Conservation (phyloP, 2,113 vertebrate species). For the Xiphophorus maculatus region DNA sequence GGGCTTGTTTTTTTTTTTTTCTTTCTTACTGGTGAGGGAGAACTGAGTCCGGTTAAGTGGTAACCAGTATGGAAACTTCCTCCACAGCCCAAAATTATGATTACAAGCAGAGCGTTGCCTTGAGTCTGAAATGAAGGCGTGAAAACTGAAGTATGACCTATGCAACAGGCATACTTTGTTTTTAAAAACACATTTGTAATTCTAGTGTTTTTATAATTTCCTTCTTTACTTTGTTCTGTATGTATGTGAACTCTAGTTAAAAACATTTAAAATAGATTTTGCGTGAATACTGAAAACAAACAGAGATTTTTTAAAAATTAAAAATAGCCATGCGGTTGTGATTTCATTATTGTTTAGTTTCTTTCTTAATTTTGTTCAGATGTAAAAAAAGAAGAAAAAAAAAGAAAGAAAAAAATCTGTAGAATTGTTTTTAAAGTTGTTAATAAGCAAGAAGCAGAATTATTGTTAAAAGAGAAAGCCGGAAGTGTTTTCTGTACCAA, state of each 20-base stretch:
- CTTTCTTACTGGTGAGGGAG: slow-evolving; percentile 74
- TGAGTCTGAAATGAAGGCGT: slow-evolving; percentile 52
- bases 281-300: neutral
- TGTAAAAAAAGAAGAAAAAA: neutral
- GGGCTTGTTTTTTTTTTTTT: neutral
- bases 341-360: too few relatives aligned
- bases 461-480: too few relatives aligned
- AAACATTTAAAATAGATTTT: neutral
- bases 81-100: slow-evolving; percentile 76
- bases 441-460: too few relatives aligned
- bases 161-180: neutral
- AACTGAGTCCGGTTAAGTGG: slow-evolving; percentile 72
- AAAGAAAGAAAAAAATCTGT: too few relatives aligned
- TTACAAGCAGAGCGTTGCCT: slow-evolving; percentile 72
- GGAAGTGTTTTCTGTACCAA: too few relatives aligned
- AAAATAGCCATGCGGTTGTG: too few relatives aligned
- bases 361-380: neutral
- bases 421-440: too few relatives aligned
- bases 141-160: neutral
- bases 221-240: neutral
- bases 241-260: neutral
- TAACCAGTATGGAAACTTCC: slow-evolving; percentile 77
- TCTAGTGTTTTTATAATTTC: neutral
- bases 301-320: neutral
- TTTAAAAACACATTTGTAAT: neutral